Evolutionary conservation across 2,113 vertebrate species (phyloP), one percentile per base, ranked within the genome.

Genomic region (Forbesichthys agassizii): DNA sequence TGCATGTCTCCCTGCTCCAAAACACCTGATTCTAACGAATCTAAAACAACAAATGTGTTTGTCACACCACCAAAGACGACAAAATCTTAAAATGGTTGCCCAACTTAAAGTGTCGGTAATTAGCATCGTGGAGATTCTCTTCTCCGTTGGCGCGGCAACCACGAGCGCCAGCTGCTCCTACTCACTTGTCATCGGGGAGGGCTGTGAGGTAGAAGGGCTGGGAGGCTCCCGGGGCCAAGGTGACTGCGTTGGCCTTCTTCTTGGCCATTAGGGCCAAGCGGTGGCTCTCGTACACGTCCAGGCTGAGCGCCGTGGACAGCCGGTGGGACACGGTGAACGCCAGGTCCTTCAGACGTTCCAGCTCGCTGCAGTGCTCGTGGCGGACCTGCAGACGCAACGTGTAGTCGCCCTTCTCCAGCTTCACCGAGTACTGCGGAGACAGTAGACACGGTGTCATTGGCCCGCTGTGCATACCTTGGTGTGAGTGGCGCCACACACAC

Each of bases 331-430:
- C 92, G 74, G 97, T 91, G 79, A 99, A 98, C 0, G 97, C 96
- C 65, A 99, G 92, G 84, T 99, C 98, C 89, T 98, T 99, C 68
- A 99, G 93, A 57, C 97, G 96, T 75, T 99, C 98, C 87, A 99
- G 88, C 81, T 99, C 98, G 20, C 88, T 94, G 86, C 94, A 95
- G 87, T 96, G 95, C 80, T 99, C 97, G 0, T 99, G 97, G 61
- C 98, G 97, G 51, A 98, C 95, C 90, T 99, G 98, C 67, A 99
- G 93, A 3, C 96, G 94, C 73, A 99, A 89, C 0, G 95, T 95
- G 87, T 98, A 99, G 87, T 99, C 98, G 20, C 98, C 98, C 86
- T 99, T 99, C 84, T 99, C 98, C 92, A 99, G 90, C 88, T 99
- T 99, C 89, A 98, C 86, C 52, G 98, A 96, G 88, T 99, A 99